These are phyloP conservation scores for Diorhabda sublineata DNA, from an alignment of 1,140 invertebrate species.

Conservation along the genomic window DNA sequence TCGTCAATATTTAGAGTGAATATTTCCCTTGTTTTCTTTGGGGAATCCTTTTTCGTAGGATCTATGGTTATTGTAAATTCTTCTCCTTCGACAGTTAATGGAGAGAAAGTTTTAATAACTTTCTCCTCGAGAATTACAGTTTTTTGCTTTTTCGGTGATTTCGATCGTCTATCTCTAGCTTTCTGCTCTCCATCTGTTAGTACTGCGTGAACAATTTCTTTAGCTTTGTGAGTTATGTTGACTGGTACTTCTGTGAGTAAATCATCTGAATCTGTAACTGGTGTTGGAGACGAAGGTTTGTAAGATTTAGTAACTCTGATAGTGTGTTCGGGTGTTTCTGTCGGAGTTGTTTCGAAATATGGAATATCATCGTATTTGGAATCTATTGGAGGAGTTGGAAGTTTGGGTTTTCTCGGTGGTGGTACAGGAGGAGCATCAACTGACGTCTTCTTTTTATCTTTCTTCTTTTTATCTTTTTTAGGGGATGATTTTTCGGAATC, in stretches of 20 bases:
- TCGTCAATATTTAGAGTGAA: slow-evolving; percentile 36
- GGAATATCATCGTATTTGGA: slow-evolving; percentile 38
- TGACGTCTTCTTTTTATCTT: slow-evolving; percentile 34
- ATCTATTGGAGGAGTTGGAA: slow-evolving; percentile 34
- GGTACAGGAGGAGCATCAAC: slow-evolving; percentile 23
- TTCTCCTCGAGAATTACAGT: slow-evolving; percentile 32
- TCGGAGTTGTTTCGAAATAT: slow-evolving; percentile 34
- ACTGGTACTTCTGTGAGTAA: neutral
- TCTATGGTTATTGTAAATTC: slow-evolving; percentile 38
- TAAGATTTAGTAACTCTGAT: neutral
- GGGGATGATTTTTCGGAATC: slow-evolving; percentile 43
- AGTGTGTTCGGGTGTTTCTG: slow-evolving; percentile 10
- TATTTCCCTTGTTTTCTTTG: slow-evolving; percentile 35
- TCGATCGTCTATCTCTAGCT: slow-evolving; percentile 21
- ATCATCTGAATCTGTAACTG: slow-evolving; percentile 17
- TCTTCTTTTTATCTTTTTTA: slow-evolving; percentile 40
- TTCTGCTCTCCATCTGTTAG: slow-evolving; percentile 24
- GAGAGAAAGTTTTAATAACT: slow-evolving; percentile 35
- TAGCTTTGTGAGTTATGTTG: slow-evolving; percentile 20
- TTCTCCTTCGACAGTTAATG: slow-evolving; percentile 37
- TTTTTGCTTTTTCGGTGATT: slow-evolving; percentile 27
- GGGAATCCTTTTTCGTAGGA: slow-evolving; percentile 30
- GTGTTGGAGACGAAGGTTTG: neutral
- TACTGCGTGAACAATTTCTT: slow-evolving; percentile 21
- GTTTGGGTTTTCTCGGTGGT: slow-evolving; percentile 35